These are phyloP conservation scores for Pipistrellus kuhlii DNA, from an alignment of 2,797 vertebrate genomes.

Conservation along the genomic window DNA sequence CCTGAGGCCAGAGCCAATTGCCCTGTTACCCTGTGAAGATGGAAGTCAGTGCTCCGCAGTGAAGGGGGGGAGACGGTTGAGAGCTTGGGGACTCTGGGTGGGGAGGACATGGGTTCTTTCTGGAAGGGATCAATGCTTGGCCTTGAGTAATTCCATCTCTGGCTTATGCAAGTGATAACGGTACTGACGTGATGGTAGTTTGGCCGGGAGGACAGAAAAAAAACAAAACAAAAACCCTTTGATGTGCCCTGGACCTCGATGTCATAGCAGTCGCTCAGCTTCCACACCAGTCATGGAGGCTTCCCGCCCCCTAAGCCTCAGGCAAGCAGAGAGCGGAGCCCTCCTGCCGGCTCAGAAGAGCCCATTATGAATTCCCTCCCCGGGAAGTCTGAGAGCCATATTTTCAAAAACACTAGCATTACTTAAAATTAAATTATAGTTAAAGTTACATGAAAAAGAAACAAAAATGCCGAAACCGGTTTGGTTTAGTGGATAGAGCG, in stretches of 20 bases:
- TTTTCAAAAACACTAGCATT: not conserved
- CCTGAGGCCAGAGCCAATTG: not conserved
- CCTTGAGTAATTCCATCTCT: slow-evolving; percentile 27
- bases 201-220: not conserved
- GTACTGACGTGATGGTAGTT: not conserved
- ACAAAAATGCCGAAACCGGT: not conserved
- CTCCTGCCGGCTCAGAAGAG: not conserved
- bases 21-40: not conserved
- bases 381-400: not conserved
- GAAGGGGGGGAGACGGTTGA: not conserved
- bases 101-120: not conserved
- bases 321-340: not conserved
- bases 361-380: not conserved
- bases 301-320: not conserved
- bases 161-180: not conserved
- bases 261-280: not conserved
- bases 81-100: not conserved
- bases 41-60: not conserved
- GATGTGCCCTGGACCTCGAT: not conserved
- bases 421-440: not conserved
- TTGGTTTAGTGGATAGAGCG: too few relatives aligned
- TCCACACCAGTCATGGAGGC: rapidly evolving
- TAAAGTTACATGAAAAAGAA: not conserved
- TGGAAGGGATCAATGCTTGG: not conserved
- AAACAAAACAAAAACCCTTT: not conserved